Base-by-base conservation (phyloP, 2,888 invertebrate species). In the Cheilosia variabilis region DNA sequence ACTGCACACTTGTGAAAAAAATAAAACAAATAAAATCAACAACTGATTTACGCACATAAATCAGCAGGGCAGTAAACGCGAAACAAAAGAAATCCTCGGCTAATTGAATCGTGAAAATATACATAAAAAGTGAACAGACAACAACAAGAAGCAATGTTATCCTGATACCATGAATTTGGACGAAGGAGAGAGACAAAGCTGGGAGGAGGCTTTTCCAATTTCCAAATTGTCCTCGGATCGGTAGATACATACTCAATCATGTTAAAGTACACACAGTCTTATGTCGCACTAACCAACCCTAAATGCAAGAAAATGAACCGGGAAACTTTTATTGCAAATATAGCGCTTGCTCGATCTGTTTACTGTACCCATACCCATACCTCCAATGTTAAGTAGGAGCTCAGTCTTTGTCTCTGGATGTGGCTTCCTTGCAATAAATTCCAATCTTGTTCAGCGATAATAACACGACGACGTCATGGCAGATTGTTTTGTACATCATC, bases 41-140 rank as follows among this genome's bases (percentile, higher is more conserved):
- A 72, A 27, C 41, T 62, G 62, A 27, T 53, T 15, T 41, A n/a
- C 19, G 10, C 9, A 15, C 62, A 62, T 62, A 72, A 72, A 72
- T 72, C 60, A 53, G 43, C 43, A 19, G 31, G 43, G 31, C 52
- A 53, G 43, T 62, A 72, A 72, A 62, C 17, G 41, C 31, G 5
- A 27, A 22, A 19, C 17, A 24, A 27, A 24, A 41, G n/a, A 62
- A 72, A 47, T 72, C 72, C 72, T 62, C 43, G 62, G 62, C 53
- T 72, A 62, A 72, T 72, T 53, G 72, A 72, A 34, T 72, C 62
- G 62, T 24, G 22, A 50, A 71, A 71, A 71, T 58, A 72, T 72
- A 43, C 62, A 17, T 62, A 19, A 10, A 17, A 47, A 63, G 9
- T 0, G 9, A 7, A 7, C 17, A 52, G 10, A 10, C 19, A 50